Evolutionary conservation across 2,797 vertebrate species (phyloP).

Genomic region (Falco peregrinus): DNA sequence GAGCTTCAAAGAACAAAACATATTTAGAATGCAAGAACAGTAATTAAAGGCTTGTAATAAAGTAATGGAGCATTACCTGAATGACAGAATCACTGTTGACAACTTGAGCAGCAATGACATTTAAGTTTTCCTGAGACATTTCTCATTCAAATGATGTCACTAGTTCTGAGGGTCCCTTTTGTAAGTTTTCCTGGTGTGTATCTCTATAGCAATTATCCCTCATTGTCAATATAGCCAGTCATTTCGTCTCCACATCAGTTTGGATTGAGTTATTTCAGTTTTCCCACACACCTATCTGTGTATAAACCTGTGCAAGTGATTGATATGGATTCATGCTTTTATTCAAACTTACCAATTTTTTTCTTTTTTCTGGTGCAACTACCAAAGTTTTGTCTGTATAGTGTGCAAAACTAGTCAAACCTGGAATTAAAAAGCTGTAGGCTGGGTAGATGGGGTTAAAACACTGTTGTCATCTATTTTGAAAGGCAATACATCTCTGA

Average conservation of each 20-base stretch:
- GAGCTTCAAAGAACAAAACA: not conserved
- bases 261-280: constrained; percentile 43
- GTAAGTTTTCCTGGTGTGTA: not conserved
- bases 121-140: constrained; percentile 47
- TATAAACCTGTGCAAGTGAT: constrained; percentile 13
- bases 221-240: constrained; percentile 20
- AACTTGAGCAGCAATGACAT: constrained; percentile 27
- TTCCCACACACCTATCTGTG: constrained; percentile 28
- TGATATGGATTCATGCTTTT: constrained; percentile 36
- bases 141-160: constrained; percentile 34
- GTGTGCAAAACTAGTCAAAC: not conserved
- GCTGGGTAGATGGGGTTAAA: not conserved
- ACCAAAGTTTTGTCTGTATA: not conserved
- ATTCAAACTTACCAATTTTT: not conserved
- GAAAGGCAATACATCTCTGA: constrained; percentile 16
- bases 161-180: constrained; percentile 22
- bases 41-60: constrained; percentile 39
- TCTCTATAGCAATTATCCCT: not conserved
- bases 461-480: not conserved
- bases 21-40: not conserved
- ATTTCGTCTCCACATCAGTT: constrained; percentile 26
- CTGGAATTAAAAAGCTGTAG: not conserved
- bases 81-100: constrained; percentile 36
- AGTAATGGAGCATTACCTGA: constrained; percentile 34
- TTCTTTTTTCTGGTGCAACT: not conserved